Conservation (phyloP, 2,797 vertebrate genomes). For the Lagorchestes hirsutus region DNA sequence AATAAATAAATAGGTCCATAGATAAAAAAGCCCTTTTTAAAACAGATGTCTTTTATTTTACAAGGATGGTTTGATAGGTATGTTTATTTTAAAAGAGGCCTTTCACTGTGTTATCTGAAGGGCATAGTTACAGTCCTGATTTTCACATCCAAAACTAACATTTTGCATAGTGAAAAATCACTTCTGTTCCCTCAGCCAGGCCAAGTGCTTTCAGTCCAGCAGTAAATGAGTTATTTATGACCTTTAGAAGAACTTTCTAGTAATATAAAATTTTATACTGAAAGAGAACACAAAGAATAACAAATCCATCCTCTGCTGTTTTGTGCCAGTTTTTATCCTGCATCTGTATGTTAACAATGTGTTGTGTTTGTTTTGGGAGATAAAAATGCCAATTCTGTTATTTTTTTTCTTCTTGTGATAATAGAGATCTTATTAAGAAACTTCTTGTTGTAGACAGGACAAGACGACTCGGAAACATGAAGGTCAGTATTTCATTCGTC, state of each 20-base stretch:
- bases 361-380: accelerated
- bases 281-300: accelerated
- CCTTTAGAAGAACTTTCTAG: accelerated
- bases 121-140: accelerated
- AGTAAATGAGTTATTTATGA: accelerated
- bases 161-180: neutral
- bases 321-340: accelerated
- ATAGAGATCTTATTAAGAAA: slow-evolving; percentile 97
- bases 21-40: no score
- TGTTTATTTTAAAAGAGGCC: neutral
- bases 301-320: accelerated
- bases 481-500: slow-evolving; percentile 87
- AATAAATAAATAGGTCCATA: neutral
- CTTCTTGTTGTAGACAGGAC: slow-evolving; percentile 96
- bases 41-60: neutral
- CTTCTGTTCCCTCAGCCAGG: neutral
- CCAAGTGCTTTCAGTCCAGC: accelerated
- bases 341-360: accelerated
- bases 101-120: neutral
- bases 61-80: neutral
- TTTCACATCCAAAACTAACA: accelerated
- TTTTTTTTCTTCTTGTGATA: accelerated
- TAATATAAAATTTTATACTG: accelerated
- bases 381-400: accelerated
- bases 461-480: slow-evolving; percentile 96